phyloP scores from a whole-genome alignment of 2,113 vertebrate genomes.

The Gambusia affinis region DNA sequence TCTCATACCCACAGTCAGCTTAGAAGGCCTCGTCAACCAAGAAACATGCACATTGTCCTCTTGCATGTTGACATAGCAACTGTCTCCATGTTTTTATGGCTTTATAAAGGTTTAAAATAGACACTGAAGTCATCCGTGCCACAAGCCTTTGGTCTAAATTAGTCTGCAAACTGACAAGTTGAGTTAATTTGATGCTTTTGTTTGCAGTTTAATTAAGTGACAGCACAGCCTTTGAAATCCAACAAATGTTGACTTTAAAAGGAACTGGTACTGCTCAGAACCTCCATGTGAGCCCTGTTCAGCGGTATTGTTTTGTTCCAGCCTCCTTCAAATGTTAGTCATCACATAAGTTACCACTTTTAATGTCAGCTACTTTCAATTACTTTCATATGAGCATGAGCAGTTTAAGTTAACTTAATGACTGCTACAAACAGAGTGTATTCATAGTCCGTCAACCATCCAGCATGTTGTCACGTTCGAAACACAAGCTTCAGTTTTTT shows the following conservation, averaged over 20 bases:
- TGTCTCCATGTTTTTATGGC: constrained; percentile 54
- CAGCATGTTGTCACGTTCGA: too few species aligned
- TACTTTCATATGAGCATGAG: not conserved
- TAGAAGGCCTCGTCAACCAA: constrained; percentile 2
- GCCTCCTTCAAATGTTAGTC: not conserved
- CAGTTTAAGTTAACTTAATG: not conserved
- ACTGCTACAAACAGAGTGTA: not conserved
- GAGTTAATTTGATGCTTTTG: constrained; percentile 51
- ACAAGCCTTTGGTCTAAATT: constrained; percentile 19
- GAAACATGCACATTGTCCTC: not conserved
- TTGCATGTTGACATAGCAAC: constrained; percentile 60
- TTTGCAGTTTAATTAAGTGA: constrained; percentile 25
- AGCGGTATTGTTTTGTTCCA: not conserved
- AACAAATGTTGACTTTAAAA: not conserved
- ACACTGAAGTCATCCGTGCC: constrained; percentile 60
- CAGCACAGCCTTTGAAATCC: not conserved
- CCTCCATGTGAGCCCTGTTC: not conserved
- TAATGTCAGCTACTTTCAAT: not conserved
- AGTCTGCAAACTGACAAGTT: constrained; percentile 48
- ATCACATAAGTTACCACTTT: not conserved
- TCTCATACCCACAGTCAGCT: not conserved
- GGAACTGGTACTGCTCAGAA: not conserved
- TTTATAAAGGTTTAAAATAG: constrained; percentile 54
- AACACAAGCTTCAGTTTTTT: too few species aligned
- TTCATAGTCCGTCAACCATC: too few species aligned